Percentiles rank a stretch among this genome's conserved stretches.
Evolutionary conservation across 2,797 vertebrate species (phyloP).

Genomic region (Ptychadena robeensis): DNA sequence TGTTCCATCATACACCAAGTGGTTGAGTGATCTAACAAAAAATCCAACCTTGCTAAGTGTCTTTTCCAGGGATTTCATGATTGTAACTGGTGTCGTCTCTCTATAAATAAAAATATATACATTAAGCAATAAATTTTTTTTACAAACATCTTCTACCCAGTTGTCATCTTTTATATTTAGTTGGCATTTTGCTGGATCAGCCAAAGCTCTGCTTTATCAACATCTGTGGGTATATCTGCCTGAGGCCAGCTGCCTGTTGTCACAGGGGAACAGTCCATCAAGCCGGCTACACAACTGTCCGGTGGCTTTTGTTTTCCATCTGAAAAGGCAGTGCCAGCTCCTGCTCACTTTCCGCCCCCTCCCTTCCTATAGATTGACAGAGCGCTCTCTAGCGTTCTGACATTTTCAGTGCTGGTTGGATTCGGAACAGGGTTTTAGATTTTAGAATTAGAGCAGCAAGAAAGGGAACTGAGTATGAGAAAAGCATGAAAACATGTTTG

Average conservation of each 20-base stretch:
- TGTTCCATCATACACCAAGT: neutral
- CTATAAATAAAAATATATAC: neutral
- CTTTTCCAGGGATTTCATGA: neutral
- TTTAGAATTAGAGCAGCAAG: no score
- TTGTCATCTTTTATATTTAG: neutral
- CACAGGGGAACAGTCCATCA: neutral
- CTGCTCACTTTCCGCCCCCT: neutral
- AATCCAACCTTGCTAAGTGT: neutral
- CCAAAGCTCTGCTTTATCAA: neutral
- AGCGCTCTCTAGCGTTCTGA: neutral
- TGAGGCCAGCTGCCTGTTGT: neutral
- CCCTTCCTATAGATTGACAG: neutral
- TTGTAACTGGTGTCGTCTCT: neutral
- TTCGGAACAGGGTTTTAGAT: no score
- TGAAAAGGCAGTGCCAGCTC: neutral
- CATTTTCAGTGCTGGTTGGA: neutral
- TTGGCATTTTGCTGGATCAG: neutral
- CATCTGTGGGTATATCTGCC: neutral
- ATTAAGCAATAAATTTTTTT: neutral
- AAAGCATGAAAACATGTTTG: no score
- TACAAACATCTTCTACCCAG: neutral
- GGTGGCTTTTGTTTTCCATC: neutral
- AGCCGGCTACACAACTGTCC: neutral
- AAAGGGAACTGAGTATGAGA: no score
- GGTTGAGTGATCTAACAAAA: neutral